Evolutionary conservation across 2,113 vertebrate genomes (phyloP).

Genomic region (Malurus elegans): DNA sequence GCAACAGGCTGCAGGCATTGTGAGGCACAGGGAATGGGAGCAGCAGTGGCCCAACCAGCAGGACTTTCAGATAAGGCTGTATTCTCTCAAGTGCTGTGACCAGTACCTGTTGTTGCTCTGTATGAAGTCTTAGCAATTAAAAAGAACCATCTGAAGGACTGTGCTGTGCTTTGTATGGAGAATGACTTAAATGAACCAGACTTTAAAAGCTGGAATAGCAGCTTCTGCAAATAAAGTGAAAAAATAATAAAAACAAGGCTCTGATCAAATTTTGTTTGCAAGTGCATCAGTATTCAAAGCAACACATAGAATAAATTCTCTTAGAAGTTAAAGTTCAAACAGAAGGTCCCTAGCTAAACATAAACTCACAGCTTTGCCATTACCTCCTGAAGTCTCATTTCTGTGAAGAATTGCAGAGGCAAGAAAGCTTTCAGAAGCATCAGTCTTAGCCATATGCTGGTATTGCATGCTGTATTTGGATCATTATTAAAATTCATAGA

Average conservation of each 20-base stretch:
- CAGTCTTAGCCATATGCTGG: background rate
- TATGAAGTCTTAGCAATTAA: background rate
- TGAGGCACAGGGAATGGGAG: background rate
- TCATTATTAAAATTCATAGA: constrained; percentile 47
- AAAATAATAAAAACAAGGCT: background rate
- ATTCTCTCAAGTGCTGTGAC: background rate
- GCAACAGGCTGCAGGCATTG: background rate
- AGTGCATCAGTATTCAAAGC: background rate
- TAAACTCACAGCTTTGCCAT: background rate
- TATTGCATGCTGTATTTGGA: background rate
- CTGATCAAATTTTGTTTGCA: background rate
- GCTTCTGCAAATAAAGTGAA: background rate
- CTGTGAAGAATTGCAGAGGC: background rate
- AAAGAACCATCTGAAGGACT: background rate
- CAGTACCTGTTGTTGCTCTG: background rate
- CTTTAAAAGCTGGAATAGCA: background rate
- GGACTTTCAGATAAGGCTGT: background rate
- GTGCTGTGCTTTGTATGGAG: background rate
- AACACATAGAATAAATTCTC: background rate
- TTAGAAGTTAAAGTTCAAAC: constrained; percentile 44
- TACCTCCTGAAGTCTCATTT: constrained; percentile 30
- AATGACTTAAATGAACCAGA: background rate
- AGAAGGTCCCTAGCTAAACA: constrained; percentile 8
- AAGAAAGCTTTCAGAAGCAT: background rate
- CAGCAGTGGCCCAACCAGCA: background rate